A percentile compares a stretch with the other conserved stretches of the same genome.
Conservation (phyloP, 2,113 vertebrate genomes). For the Ailuropoda melanoleuca region DNA sequence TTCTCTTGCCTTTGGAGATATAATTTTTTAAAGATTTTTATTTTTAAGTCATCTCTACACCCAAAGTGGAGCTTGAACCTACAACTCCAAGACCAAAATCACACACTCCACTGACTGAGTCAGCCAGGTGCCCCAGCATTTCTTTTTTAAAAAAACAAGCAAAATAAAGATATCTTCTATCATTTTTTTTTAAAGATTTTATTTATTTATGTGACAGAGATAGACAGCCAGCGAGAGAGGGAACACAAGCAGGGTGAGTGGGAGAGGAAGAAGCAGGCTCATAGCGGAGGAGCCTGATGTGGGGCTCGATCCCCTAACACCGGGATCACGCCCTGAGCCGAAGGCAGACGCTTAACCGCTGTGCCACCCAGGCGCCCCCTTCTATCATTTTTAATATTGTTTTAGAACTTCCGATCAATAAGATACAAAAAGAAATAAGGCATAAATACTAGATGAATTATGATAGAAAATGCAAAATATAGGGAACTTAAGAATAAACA, state of each 20-base stretch:
- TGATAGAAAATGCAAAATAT: constrained; percentile 16
- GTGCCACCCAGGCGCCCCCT: too few species aligned
- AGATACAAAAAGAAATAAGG: not conserved
- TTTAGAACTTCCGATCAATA: constrained; percentile 13
- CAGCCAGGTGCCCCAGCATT: not conserved
- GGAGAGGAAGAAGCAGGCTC: too few species aligned
- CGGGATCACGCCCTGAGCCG: too few species aligned
- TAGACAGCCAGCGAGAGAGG: too few species aligned
- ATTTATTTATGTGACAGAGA: too few species aligned
- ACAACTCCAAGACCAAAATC: not conserved
- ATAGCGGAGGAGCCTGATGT: too few species aligned
- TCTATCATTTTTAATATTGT: constrained; percentile 21
- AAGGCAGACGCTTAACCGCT: too few species aligned
- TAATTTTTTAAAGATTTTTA: not conserved
- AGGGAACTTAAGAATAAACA: not conserved
- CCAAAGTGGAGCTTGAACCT: not conserved
- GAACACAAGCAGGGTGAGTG: too few species aligned
- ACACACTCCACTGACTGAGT: not conserved
- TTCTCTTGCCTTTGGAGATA: too few species aligned
- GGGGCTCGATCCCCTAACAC: too few species aligned
- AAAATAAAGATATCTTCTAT: not conserved
- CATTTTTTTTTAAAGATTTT: not conserved
- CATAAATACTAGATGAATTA: not conserved
- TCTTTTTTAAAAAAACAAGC: not conserved
- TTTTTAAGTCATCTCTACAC: not conserved